Conservation (phyloP, 1,140 invertebrate species). For the Mylabris phalerata region DNA sequence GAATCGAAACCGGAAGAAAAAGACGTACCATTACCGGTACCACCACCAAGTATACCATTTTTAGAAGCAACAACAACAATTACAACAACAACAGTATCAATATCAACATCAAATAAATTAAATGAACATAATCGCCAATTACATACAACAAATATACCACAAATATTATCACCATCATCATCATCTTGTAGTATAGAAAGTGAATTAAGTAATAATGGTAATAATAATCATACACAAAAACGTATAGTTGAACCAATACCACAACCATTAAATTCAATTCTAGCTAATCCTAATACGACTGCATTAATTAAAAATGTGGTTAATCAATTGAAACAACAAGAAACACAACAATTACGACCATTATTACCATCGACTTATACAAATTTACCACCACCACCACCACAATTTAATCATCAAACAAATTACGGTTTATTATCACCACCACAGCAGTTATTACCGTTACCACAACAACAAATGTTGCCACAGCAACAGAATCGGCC, state of each 20-base stretch:
- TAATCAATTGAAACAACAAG: conserved; percentile 7
- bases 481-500: too few species aligned
- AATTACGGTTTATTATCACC: too few species aligned
- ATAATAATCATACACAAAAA: too few species aligned
- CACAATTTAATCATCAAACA: too few species aligned
- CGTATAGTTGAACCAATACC: not conserved
- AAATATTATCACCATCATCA: not conserved
- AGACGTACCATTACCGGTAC: conserved; percentile 24
- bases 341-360: not conserved
- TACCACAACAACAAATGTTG: too few species aligned
- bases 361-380: not conserved
- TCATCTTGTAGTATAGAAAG: too few species aligned
- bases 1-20: conserved; percentile 19
- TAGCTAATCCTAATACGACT: conserved; percentile 18
- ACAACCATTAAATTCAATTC: conserved; percentile 2
- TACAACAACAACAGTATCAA: too few species aligned
- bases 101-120: too few species aligned
- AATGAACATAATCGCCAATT: not conserved
- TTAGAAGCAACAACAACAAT: not conserved
- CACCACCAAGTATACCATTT: conserved; percentile 11
- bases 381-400: not conserved
- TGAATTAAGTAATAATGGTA: too few species aligned
- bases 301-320: conserved; percentile 16
- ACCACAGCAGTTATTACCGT: too few species aligned
- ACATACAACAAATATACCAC: not conserved